phyloP scores from a whole-genome alignment of 2,888 invertebrate species.

The Periphyllus acericola region DNA sequence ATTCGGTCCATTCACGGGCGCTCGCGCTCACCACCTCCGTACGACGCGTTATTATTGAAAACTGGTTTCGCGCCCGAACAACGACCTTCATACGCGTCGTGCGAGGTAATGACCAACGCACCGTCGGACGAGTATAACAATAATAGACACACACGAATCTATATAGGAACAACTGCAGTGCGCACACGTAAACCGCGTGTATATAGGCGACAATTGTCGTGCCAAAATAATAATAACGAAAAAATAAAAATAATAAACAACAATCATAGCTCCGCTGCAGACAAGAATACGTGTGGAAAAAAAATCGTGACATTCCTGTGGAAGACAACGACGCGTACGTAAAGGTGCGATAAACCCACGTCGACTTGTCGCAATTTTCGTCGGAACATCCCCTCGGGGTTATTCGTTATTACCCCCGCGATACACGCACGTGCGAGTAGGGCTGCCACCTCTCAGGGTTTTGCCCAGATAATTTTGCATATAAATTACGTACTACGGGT shows the following conservation, averaged over 20 bases:
- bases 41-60: conserved; percentile 5
- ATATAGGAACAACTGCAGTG: background rate
- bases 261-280: background rate
- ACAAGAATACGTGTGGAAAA: background rate
- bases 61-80: conserved; percentile 61
- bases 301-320: conserved; percentile 54
- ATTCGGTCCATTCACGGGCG: conserved; percentile 55
- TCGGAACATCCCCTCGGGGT: background rate
- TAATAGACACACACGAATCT: background rate
- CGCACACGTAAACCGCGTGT: background rate
- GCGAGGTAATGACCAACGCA: conserved; percentile 24
- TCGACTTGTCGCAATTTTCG: background rate
- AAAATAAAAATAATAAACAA: background rate
- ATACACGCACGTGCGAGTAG: no score
- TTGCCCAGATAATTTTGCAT: no score
- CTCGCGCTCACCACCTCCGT: background rate
- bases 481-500: no score
- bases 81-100: conserved; percentile 54
- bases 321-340: no score
- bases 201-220: conserved; percentile 29
- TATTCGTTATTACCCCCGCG: no score
- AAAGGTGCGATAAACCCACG: background rate
- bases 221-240: conserved; percentile 4
- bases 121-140: background rate
- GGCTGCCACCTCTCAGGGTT: no score